These are phyloP conservation scores for Diorhabda sublineata DNA, from an alignment of 1,140 invertebrate genomes.

Conservation along the genomic window DNA sequence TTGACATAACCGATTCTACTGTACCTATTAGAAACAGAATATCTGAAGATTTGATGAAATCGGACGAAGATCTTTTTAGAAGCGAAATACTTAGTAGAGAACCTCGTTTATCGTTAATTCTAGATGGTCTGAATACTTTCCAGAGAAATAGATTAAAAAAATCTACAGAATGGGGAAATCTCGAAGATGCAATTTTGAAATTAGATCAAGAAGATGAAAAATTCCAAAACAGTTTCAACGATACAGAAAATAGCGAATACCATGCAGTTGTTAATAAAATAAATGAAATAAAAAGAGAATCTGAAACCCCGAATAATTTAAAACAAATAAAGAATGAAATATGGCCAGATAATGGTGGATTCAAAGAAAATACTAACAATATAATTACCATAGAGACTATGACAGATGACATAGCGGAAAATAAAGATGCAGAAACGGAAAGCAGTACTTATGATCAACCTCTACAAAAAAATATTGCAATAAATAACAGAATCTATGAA, in stretches of 20 bases:
- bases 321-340: constrained; percentile 27
- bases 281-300: constrained; percentile 43
- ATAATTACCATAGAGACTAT: not conserved
- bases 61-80: constrained; percentile 40
- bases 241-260: constrained; percentile 34
- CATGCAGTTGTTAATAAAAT: constrained; percentile 43
- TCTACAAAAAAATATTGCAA: not conserved
- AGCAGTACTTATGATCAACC: not conserved
- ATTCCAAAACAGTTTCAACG: constrained; percentile 21
- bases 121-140: constrained; percentile 63
- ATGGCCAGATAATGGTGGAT: constrained; percentile 20
- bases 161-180: constrained; percentile 69
- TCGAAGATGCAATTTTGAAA: constrained; percentile 66
- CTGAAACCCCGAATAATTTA: constrained; percentile 15
- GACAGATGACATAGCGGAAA: not conserved
- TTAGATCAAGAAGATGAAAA: constrained; percentile 25
- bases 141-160: constrained; percentile 65
- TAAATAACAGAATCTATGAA: constrained; percentile 13
- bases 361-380: not conserved
- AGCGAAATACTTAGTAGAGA: constrained; percentile 51
- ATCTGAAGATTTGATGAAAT: constrained; percentile 35
- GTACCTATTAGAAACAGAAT: constrained; percentile 53
- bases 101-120: constrained; percentile 57
- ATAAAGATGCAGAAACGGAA: not conserved
- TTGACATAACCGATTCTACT: constrained; percentile 70